These are phyloP conservation scores for Nemopilema nomurai DNA, from an alignment of 30 jellyfish, hydroid and myxozoan genomes.

Conservation along the genomic window DNA sequence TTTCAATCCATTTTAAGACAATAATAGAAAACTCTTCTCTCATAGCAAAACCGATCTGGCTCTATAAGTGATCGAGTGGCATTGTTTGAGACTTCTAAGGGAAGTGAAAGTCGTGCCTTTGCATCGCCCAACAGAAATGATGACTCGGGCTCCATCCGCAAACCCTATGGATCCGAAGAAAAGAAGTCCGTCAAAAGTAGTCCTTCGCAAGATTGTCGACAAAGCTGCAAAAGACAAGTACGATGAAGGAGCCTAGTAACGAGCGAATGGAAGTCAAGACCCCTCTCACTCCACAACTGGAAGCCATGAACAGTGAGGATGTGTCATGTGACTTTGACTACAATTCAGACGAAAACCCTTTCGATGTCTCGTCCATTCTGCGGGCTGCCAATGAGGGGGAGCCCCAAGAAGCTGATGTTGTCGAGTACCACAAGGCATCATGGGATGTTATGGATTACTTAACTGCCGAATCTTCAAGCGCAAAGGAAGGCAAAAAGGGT, in stretches of 20 bases:
- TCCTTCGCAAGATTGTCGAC: conserved; percentile 16
- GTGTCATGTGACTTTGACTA: conserved; percentile 48
- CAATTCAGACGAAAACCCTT: conserved; percentile 81
- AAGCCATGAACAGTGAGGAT: conserved; percentile 18
- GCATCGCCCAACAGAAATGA: neutral
- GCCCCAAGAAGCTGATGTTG: conserved; percentile 17
- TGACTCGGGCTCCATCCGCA: neutral
- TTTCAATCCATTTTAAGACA: too few species aligned
- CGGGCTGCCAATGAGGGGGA: conserved; percentile 73
- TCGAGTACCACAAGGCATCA: conserved; percentile 25
- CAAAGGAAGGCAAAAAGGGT: neutral
- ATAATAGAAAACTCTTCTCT: too few species aligned
- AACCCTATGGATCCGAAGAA: neutral
- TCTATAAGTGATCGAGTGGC: conserved; percentile 65
- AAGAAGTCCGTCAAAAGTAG: neutral
- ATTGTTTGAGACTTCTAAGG: conserved; percentile 38
- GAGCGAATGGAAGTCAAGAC: conserved; percentile 3
- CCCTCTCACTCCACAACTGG: conserved; percentile 31
- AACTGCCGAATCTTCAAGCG: conserved; percentile 26
- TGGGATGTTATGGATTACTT: conserved; percentile 60
- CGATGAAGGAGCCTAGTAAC: conserved; percentile 30
- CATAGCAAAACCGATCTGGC: too few species aligned
- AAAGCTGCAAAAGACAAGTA: conserved; percentile 40
- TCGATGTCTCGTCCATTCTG: conserved; percentile 85
- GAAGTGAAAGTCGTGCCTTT: conserved; percentile 1